Evolutionary conservation across 2,113 vertebrate genomes (phyloP).

Genomic region (Phaethon lepturus): DNA sequence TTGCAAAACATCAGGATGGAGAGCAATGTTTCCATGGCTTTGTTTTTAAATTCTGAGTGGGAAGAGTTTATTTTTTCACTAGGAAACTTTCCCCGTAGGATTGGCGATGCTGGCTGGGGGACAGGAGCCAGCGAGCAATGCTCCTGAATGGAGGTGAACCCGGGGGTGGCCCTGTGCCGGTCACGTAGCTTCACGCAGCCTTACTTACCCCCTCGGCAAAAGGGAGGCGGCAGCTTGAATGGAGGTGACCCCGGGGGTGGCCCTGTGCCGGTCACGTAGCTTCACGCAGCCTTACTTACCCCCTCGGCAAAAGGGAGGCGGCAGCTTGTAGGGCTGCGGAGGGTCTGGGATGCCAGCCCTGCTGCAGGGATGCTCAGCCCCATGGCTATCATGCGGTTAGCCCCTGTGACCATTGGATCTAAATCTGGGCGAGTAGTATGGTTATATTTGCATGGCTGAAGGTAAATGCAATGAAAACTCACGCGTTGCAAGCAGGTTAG

Average conservation of each 20-base stretch:
- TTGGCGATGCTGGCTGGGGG: neutral
- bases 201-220: neutral
- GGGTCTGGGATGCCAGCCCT: neutral
- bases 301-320: neutral
- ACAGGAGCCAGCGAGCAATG: neutral
- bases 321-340: rapidly evolving
- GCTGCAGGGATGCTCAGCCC: neutral
- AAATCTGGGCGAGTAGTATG: rapidly evolving
- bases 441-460: neutral
- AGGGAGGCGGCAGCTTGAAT: neutral
- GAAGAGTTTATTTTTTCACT: slow-evolving; percentile 65
- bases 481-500: neutral
- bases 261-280: neutral
- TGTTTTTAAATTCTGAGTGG: slow-evolving; percentile 62
- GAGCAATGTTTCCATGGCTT: slow-evolving; percentile 58
- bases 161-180: neutral
- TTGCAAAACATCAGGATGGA: slow-evolving; percentile 41
- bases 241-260: neutral
- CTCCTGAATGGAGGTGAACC: neutral
- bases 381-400: rapidly evolving
- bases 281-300: neutral
- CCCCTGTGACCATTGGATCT: rapidly evolving
- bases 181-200: neutral
- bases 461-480: neutral
- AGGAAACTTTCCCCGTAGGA: slow-evolving; percentile 48